Evolutionary conservation across 2,797 vertebrate species (phyloP), one percentile per base, ranked within the genome.

Genomic region (Alcedo atthis): DNA sequence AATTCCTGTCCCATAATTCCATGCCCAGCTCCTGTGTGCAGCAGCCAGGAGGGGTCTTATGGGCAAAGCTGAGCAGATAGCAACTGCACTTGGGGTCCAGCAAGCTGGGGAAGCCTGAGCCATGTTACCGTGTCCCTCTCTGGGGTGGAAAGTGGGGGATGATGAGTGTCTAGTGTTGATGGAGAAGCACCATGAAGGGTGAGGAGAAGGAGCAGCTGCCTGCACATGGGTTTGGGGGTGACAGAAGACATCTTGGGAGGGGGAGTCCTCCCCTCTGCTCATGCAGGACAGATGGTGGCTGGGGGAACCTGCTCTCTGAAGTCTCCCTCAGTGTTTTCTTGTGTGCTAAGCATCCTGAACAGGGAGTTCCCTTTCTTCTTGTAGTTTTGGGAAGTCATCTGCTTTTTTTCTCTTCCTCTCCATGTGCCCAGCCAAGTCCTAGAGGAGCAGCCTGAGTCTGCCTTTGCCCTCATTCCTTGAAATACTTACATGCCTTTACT

Each of bases 211-310:
- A 45, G 51, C 13, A 14, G 9, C 26, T 43, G 35, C n/a, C 7
- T 8, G n/a, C 2, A 1, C 0, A 1, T 0, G 2, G 32, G 42
- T 17, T 48, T 8, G 12, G 62, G 18, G 13, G 32, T 8, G 55
- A 12, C 1, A 5, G 40, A 28, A 62, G 43, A 12, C 0, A 6
- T 42, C 22, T 2, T 33, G 32, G 32, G 8, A 12, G 9, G 40
- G 33, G 9, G 13, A 2, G 5, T 57, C n/a, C 43, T 42, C 32
- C 22, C 30, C 37, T 24, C 35, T 6, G 4, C 42, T 76, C 4
- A 4, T 0, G 1, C 37, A 12, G 26, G 18, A 8, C 1, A 1
- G 8, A 6, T 10, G 61, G 30, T 30, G 30, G 30, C 43, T 17
- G 22, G n/a, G 30, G 24, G 22, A 43, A 43, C 12, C 21, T 48